Evolutionary conservation across 2,113 vertebrate genomes (phyloP), one percentile per base, ranked within the genome.

Genomic region (Ornithorhynchus anatinus): DNA sequence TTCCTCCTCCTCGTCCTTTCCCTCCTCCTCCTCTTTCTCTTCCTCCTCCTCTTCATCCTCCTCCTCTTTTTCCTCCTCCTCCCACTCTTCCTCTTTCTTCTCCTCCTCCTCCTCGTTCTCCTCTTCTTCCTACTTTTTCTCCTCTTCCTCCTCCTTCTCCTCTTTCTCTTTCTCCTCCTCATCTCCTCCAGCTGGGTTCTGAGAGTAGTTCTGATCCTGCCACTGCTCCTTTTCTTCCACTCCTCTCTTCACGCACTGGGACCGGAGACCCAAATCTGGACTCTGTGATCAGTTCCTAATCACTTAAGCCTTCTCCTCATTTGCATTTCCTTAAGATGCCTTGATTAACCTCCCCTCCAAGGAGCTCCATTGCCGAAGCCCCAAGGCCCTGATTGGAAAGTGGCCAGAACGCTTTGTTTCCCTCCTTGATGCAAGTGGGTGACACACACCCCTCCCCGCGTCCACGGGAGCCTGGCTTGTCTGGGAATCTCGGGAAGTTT

Each of bases 271-370:
- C 69, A 59, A 9, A 6, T 13, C 59, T 68, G 32, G n/a, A n/a
- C n/a, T n/a, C n/a, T 63, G 80, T 72, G 52, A 54, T 71, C 45
- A 42, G 15, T 79, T 65, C 86, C 47, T 79, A 82, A 84, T 87
- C 83, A 56, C 40, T 79, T 77, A 54, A 0, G 1, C 63, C 85
- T 73, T 77, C 74, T 79, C 77, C 87, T 87, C 83, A 87, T 86
- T 86, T 87, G 79, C 81, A 84, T 89, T 87, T 86, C 81, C 72
- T 40, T 0, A 2, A 75, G 83, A 84, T 83, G 81, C 51, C 79
- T 85, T 89, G 87, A 89, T 89, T 86, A 89, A 89, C 82, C 84
- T 86, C 87, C 77, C 87, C 74, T 86, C 85, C 57, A 57, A 84
- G 87, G 82, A 84, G 82, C 80, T 85, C 84, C 80, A 85, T 89